Base-by-base conservation (phyloP, 2,797 vertebrate genomes). In the Sciurus carolinensis region DNA sequence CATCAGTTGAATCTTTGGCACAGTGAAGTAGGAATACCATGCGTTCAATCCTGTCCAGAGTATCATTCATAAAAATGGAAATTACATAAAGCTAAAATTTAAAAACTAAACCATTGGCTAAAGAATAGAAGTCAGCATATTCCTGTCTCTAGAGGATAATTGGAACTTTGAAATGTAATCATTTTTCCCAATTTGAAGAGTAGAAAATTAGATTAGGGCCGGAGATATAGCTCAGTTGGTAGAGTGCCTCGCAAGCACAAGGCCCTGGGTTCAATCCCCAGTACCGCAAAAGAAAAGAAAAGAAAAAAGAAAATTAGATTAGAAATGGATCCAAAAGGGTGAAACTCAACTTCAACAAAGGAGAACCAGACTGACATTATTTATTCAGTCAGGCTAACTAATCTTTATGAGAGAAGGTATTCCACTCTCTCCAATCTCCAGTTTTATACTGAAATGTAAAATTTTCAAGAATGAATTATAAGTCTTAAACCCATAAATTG, bases 151-250 rank as follows among this genome's bases (percentile, higher is more conserved):
- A 10, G 76, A 72, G 28, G 36, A 72, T 95, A 91, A 57, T 59
- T 93, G 36, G 42, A 91, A 93, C 47, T 94, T 93, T 72, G 75
- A 96, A 76, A 81, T 91, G 2, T 79, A 73, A 14, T 90, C 12
- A 90, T 95, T 95, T 95, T 57, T 96, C 33, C 42, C 15, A 22
- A 9, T 88, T 93, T 92, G 20, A 95, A 94, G 36, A 90, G n/a
- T 28, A 95, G 47, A 69, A 84, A 94, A 69, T 17, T 75, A 39
- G 39, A 39, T 39, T 39, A 39, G 39, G 4, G 39, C 39, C 4
- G 3, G 39, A 39, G 39, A 39, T 39, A 39, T 39, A 39, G 39
- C 39, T 39, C 39, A 39, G 39, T 39, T 39, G 39, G 39, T 39
- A 39, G 39, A 39, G 39, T 39, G 39, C 39, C 39, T 39, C 39